Evolutionary conservation across 2,113 vertebrate genomes (phyloP).

Genomic region (Pseudorasbora parva): DNA sequence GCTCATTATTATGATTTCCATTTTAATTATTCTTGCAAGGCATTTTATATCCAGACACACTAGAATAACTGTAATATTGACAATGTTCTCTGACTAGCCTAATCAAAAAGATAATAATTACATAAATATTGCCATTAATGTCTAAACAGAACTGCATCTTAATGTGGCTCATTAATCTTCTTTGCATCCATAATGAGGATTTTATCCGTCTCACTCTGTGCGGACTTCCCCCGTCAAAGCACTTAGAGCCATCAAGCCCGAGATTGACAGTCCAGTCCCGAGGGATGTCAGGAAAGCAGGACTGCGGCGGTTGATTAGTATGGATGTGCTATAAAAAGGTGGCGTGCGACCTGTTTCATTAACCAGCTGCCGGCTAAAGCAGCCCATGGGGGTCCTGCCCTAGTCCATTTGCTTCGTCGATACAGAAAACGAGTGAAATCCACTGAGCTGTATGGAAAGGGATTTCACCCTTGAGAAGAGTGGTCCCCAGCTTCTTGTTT

Average conservation of each 20-base stretch:
- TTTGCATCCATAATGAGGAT: slow-evolving; percentile 17
- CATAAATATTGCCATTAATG: slow-evolving; percentile 13
- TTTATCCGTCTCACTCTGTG: slow-evolving; percentile 5
- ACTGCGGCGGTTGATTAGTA: slow-evolving; percentile 21
- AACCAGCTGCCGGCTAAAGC: slow-evolving; percentile 47
- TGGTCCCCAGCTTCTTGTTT: slow-evolving; percentile 55
- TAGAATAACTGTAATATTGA: background rate
- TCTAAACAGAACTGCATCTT: background rate
- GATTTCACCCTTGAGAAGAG: slow-evolving; percentile 66
- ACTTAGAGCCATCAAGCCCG: slow-evolving; percentile 9
- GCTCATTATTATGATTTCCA: background rate
- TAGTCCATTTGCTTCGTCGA: slow-evolving; percentile 59
- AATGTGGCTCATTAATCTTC: slow-evolving; percentile 20
- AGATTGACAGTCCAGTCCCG: slow-evolving; percentile 44
- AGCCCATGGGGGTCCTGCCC: slow-evolving; percentile 51
- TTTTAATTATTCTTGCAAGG: background rate
- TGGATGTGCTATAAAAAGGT: slow-evolving; percentile 47
- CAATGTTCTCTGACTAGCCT: background rate
- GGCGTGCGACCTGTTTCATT: slow-evolving; percentile 58
- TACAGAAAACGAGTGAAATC: slow-evolving; percentile 67
- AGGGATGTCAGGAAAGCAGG: slow-evolving; percentile 34
- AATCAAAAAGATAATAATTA: background rate
- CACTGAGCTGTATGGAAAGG: slow-evolving; percentile 65
- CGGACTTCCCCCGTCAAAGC: slow-evolving; percentile 1
- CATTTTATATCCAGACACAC: background rate